Evolutionary conservation across 2,113 vertebrate species (phyloP).

Genomic region (Dermatemys mawii): DNA sequence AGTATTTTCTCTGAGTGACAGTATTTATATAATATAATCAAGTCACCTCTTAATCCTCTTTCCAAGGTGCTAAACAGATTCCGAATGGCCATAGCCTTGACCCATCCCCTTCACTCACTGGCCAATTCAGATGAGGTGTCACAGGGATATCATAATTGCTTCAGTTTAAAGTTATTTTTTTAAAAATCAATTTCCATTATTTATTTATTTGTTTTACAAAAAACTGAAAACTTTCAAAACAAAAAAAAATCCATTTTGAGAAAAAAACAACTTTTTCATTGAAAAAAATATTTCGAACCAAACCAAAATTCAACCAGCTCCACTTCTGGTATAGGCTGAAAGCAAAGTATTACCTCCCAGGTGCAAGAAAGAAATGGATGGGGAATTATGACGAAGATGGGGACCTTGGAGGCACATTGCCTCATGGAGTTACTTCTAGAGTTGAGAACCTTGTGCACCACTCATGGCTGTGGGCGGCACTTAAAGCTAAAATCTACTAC

Average conservation of each 20-base stretch:
- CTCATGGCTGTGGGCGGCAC: not conserved
- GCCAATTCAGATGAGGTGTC: rapidly evolving
- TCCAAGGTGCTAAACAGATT: not conserved
- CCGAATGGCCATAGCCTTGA: not conserved
- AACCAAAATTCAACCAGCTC: not conserved
- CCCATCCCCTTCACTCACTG: not conserved
- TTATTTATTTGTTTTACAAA: not conserved
- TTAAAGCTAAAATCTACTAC: not conserved
- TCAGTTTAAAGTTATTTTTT: not conserved
- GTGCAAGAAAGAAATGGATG: too few species aligned
- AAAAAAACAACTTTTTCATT: not conserved
- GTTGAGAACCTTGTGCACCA: too few species aligned
- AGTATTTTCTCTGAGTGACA: not conserved
- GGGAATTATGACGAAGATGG: too few species aligned
- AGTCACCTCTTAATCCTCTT: not conserved
- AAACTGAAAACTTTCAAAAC: not conserved
- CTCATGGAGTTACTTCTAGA: too few species aligned
- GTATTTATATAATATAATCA: rapidly evolving
- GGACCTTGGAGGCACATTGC: too few species aligned
- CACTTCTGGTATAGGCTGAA: too few species aligned
- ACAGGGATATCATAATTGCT: rapidly evolving
- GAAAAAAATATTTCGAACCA: not conserved
- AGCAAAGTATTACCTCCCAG: too few species aligned
- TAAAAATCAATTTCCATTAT: not conserved
- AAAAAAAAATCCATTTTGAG: not conserved